Evolutionary conservation across 2,797 vertebrate species (phyloP).

Genomic region (Acanthurus lineatus): DNA sequence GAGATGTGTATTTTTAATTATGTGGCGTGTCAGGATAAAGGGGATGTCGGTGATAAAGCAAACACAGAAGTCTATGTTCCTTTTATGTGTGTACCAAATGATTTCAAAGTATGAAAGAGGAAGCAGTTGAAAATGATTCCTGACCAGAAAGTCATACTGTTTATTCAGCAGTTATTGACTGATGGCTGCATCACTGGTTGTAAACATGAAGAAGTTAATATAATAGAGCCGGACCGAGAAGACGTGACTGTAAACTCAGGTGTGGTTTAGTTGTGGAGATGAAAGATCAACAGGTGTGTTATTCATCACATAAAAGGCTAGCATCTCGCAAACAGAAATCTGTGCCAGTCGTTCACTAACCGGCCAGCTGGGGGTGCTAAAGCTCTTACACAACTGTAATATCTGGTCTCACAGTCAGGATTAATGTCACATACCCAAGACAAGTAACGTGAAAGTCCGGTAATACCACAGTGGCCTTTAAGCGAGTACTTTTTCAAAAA

Average conservation of each 20-base stretch:
- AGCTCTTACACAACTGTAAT: background rate
- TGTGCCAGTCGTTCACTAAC: background rate
- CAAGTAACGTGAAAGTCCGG: background rate
- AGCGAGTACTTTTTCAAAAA: background rate
- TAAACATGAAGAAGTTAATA: background rate
- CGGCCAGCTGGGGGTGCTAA: conserved; percentile 37
- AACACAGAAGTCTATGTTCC: background rate
- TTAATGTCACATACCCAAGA: background rate
- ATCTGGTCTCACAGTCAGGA: background rate
- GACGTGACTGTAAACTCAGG: background rate
- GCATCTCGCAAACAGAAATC: background rate
- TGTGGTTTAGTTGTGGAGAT: background rate
- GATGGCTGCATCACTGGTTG: background rate
- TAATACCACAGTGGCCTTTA: background rate
- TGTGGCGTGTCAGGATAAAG: conserved; percentile 8
- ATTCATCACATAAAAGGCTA: background rate
- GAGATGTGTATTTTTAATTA: background rate
- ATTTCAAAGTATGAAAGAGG: conserved; percentile 3
- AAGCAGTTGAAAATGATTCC: conserved; percentile 1
- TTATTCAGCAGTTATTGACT: background rate
- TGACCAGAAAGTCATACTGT: background rate
- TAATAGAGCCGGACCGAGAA: background rate
- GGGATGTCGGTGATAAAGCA: conserved; percentile 19
- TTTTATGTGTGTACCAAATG: background rate
- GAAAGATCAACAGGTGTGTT: conserved; percentile 3